Evolutionary conservation across 2,113 vertebrate species (phyloP).

Genomic region (Oryzias melastigma): DNA sequence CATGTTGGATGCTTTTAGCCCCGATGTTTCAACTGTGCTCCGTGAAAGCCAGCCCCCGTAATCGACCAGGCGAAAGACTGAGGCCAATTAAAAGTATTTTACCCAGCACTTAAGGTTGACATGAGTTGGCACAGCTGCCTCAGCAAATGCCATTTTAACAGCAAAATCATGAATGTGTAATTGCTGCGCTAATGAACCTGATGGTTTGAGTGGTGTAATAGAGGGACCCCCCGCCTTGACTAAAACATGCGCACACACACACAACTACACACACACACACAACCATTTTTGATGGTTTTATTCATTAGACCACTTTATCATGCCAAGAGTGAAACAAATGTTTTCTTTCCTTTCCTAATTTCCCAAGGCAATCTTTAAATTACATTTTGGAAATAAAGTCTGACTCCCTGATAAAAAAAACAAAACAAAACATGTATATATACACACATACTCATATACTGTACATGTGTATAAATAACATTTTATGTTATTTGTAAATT

Average conservation of each 20-base stretch:
- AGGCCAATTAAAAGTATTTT: constrained; percentile 79
- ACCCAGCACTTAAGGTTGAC: constrained; percentile 74
- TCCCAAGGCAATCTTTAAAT: constrained; percentile 7
- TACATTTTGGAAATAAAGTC: background rate
- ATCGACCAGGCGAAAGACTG: constrained; percentile 66
- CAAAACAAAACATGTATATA: no score
- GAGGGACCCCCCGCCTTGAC: constrained; percentile 49
- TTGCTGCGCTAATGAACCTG: constrained; percentile 71
- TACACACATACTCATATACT: no score
- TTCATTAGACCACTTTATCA: constrained; percentile 38
- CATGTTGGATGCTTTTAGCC: constrained; percentile 66
- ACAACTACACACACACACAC: background rate
- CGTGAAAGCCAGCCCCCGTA: constrained; percentile 47
- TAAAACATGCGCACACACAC: constrained; percentile 9
- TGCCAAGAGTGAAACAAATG: constrained; percentile 10
- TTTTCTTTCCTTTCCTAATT: constrained; percentile 7
- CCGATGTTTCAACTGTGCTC: constrained; percentile 46
- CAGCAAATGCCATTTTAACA: constrained; percentile 73
- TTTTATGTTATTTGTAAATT: no score
- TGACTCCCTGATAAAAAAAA: no score
- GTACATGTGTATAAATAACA: no score
- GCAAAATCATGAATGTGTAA: constrained; percentile 75
- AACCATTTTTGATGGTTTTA: constrained; percentile 36
- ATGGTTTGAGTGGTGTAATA: constrained; percentile 61
- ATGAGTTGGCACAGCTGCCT: constrained; percentile 58